These are phyloP conservation scores for Chelonus insularis DNA, from an alignment of 1,140 invertebrate genomes.

Conservation along the genomic window DNA sequence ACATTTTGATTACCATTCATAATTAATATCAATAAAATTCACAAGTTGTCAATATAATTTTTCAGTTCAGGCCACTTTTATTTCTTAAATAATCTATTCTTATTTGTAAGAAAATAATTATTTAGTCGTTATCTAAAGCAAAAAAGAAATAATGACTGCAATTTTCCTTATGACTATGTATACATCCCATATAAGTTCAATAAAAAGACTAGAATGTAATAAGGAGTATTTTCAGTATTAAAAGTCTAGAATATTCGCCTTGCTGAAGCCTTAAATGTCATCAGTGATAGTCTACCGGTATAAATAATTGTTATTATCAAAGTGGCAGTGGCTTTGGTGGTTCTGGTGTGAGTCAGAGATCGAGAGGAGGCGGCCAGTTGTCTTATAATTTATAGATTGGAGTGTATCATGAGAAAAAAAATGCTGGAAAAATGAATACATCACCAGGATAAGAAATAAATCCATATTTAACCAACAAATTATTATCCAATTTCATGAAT, in stretches of 20 bases:
- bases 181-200: no score
- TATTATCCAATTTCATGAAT: no score
- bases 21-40: no score
- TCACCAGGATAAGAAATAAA: background rate
- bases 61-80: no score
- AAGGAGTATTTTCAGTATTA: background rate
- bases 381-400: slow-evolving; percentile 56
- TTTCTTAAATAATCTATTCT: no score
- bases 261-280: slow-evolving; percentile 52
- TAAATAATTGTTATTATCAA: slow-evolving; percentile 58
- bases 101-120: no score
- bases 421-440: background rate
- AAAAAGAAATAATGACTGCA: background rate
- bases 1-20: no score
- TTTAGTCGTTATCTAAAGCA: no score
- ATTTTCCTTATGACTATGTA: background rate
- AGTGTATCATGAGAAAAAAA: slow-evolving; percentile 38
- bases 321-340: slow-evolving; percentile 33
- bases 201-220: no score
- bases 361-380: slow-evolving; percentile 39
- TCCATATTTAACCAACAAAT: no score
- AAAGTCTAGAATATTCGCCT: slow-evolving; percentile 10
- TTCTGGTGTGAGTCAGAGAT: slow-evolving; percentile 33
- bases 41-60: no score
- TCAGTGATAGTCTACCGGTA: slow-evolving; percentile 43